These are phyloP conservation scores for Sparidentex hasta DNA, from an alignment of 2,797 vertebrate genomes.

Conservation along the genomic window DNA sequence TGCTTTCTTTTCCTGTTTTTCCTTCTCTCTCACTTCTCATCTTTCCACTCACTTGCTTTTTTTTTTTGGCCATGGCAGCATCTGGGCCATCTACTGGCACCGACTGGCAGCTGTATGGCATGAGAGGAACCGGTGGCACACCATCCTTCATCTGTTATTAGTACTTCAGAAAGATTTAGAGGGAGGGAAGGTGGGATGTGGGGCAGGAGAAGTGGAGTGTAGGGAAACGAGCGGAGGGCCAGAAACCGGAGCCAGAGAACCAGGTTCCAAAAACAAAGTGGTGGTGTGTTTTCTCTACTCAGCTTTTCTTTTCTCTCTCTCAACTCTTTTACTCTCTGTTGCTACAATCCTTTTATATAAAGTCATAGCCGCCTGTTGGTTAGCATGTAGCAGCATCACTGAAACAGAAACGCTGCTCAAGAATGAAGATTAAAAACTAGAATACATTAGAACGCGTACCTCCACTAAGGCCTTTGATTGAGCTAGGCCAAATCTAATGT, in stretches of 20 bases:
- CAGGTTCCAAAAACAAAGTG: slow-evolving; percentile 78
- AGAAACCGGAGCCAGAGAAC: slow-evolving; percentile 66
- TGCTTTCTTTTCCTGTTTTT: slow-evolving; percentile 50
- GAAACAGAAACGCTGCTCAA: slow-evolving; percentile 18
- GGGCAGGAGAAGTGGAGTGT: slow-evolving; percentile 38
- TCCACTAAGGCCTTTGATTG: too few relatives aligned
- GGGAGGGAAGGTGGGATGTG: slow-evolving; percentile 57
- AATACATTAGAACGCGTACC: not conserved
- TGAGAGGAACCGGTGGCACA: slow-evolving; percentile 62
- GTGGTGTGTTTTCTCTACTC: slow-evolving; percentile 61
- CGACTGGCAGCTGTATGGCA: slow-evolving; percentile 52
- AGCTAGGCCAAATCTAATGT: too few relatives aligned
- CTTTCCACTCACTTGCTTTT: slow-evolving; percentile 39
- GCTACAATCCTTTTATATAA: slow-evolving; percentile 29
- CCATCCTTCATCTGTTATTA: slow-evolving; percentile 70
- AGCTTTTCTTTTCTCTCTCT: slow-evolving; percentile 29
- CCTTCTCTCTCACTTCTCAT: slow-evolving; percentile 54
- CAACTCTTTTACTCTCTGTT: slow-evolving; percentile 32
- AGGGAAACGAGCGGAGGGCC: slow-evolving; percentile 57
- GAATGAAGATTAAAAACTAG: slow-evolving; percentile 14
- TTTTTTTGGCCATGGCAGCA: slow-evolving; percentile 38
- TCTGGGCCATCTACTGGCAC: slow-evolving; percentile 63
- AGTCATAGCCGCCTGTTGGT: slow-evolving; percentile 2
- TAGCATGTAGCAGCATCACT: slow-evolving; percentile 43
- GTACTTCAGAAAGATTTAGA: slow-evolving; percentile 54